These are phyloP conservation scores for Andrena camellia DNA, from an alignment of 2,888 invertebrate species.

Conservation along the genomic window DNA sequence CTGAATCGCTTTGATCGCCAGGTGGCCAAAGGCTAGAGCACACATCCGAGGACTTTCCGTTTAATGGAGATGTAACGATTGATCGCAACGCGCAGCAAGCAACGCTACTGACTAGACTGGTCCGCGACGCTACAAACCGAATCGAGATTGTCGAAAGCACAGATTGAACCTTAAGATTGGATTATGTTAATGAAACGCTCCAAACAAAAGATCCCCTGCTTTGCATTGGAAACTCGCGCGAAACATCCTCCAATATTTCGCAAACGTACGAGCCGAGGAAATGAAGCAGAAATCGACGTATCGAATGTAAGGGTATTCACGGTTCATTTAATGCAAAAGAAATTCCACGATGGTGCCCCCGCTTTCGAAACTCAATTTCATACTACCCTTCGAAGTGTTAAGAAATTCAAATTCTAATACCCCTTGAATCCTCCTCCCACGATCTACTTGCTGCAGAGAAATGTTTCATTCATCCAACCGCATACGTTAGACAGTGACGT, in stretches of 20 bases:
- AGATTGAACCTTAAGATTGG: constrained; percentile 1
- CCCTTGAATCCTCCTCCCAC: constrained; percentile 34
- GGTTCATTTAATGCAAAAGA: neutral
- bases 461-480: constrained; percentile 66
- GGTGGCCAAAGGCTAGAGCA: constrained; percentile 35
- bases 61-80: constrained; percentile 57
- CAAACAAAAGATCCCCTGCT: neutral
- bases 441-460: constrained; percentile 52
- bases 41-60: constrained; percentile 31
- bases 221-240: neutral
- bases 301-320: constrained; percentile 9
- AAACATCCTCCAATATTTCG: neutral
- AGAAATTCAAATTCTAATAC: constrained; percentile 69
- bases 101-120: constrained; percentile 9
- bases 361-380: constrained; percentile 39
- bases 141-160: constrained; percentile 10
- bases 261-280: too few relatives aligned
- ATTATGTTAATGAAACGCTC: constrained; percentile 1
- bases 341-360: constrained; percentile 9
- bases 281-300: neutral
- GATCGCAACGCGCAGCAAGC: constrained; percentile 38
- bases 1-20: constrained; percentile 57
- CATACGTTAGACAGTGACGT: constrained; percentile 6
- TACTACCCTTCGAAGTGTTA: constrained; percentile 24
- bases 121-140: neutral